Conservation (phyloP, 2,888 invertebrate species). For the Drosophila paranaensis region DNA sequence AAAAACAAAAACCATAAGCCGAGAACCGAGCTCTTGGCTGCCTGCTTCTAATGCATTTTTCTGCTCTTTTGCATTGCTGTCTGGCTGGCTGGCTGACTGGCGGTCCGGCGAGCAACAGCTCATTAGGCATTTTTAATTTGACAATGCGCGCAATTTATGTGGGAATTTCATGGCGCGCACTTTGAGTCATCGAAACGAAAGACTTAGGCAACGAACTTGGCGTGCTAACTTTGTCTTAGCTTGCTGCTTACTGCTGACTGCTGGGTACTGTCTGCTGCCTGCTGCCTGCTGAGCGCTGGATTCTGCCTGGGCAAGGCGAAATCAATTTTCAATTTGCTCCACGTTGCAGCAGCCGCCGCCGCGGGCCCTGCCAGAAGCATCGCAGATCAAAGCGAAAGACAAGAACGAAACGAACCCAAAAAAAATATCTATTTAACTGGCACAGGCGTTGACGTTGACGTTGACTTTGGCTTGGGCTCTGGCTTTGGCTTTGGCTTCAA, state of each 20-base stretch:
- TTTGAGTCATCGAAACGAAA: conserved; percentile 77
- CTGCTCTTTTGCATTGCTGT: conserved; percentile 70
- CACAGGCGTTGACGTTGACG: conserved; percentile 77
- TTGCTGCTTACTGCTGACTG: not conserved
- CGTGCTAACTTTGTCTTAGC: conserved; percentile 53
- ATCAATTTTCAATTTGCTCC: conserved; percentile 80
- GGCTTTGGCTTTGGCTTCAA: conserved; percentile 36
- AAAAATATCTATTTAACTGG: conserved; percentile 74
- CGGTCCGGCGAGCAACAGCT: conserved; percentile 63
- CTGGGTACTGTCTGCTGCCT: conserved; percentile 1
- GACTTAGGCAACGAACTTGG: conserved; percentile 76
- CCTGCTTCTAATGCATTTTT: conserved; percentile 72
- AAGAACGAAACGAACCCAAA: conserved; percentile 55
- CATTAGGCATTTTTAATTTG: conserved; percentile 83
- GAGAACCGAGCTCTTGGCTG: conserved; percentile 32
- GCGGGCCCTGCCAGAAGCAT: conserved; percentile 49
- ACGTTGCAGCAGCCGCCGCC: conserved; percentile 56
- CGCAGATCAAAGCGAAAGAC: conserved; percentile 70
- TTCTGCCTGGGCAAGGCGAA: conserved; percentile 50
- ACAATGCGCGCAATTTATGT: conserved; percentile 83
- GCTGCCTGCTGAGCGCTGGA: conserved; percentile 13
- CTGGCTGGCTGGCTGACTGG: conserved; percentile 25
- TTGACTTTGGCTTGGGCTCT: conserved; percentile 46
- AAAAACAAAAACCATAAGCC: conserved; percentile 19
- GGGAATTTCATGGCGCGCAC: conserved; percentile 76